Evolutionary conservation across 2,888 invertebrate species (phyloP).

Genomic region (Diarsia mendica): DNA sequence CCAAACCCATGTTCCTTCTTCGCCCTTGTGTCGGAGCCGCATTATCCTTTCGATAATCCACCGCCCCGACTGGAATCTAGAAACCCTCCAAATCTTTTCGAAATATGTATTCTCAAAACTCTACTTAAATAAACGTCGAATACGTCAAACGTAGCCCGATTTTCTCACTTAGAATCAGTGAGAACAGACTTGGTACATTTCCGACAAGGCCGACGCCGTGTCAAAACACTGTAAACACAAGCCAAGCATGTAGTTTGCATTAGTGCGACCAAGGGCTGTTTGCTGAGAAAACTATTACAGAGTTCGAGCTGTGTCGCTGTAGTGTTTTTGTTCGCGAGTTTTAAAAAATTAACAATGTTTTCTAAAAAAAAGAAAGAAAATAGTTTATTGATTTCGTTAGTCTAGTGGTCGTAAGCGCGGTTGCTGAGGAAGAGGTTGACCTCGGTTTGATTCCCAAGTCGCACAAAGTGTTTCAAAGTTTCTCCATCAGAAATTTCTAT

Average conservation of each 20-base stretch:
- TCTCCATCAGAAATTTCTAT: too few relatives aligned
- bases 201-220: conserved; percentile 69
- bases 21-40: too few relatives aligned
- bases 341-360: too few relatives aligned
- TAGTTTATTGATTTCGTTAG: too few relatives aligned
- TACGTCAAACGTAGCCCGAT: conserved; percentile 20
- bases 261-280: conserved; percentile 67
- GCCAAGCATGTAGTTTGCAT: conserved; percentile 59
- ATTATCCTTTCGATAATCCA: too few relatives aligned
- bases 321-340: conserved; percentile 41
- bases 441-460: too few relatives aligned
- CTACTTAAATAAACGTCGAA: not conserved
- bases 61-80: too few relatives aligned
- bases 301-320: conserved; percentile 39
- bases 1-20: too few relatives aligned
- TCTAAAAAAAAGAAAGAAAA: too few relatives aligned
- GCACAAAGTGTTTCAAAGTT: too few relatives aligned
- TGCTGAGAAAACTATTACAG: conserved; percentile 69
- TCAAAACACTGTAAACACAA: conserved; percentile 65
- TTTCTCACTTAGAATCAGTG: conserved; percentile 54
- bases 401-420: too few relatives aligned
- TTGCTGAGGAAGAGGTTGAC: too few relatives aligned
- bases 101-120: not conserved
- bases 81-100: not conserved
- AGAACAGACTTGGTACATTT: conserved; percentile 67